Base-by-base conservation (phyloP, 2,888 invertebrate genomes). In the Germaria angustata region DNA sequence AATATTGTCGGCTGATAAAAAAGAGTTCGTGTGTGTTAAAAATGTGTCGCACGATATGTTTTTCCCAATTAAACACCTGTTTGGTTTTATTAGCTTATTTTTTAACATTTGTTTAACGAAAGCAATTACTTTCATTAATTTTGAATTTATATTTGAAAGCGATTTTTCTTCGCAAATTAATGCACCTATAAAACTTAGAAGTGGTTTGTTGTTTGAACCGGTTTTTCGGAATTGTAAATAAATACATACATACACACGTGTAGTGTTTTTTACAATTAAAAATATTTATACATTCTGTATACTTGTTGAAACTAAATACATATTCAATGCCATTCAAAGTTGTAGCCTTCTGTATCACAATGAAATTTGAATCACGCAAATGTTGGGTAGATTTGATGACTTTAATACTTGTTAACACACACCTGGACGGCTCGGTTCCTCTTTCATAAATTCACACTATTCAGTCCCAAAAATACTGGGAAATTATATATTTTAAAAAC, bases 71-170 rank as follows among this genome's bases (percentile, higher is more conserved):
- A 22, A 73, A 63, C 34, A 73, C 73, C 72, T 61, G 68, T 41
- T 57, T n/a, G n/a, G 32, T 51, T 63, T 73, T 39, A 39, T 34
- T 15, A 15, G 36, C 20, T 24, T n/a, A n/a, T 15, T 46, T 57
- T 22, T 57, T 13, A 59, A 51, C n/a, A 46, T 34, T 59, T 49
- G 17, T 39, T 22, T 49, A 63, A 32, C 68, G 34, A 80, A 85
- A 84, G 86, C 66, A 84, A 79, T 86, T 81, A 85, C 85, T 86
- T 85, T 85, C 85, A 81, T 81, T 80, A 76, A 78, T 75, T 81
- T 72, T 63, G 72, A 80, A 41, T 80, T 72, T 84, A 39, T 9
- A 75, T 80, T 81, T 59, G 24, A n/a, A 65, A 63, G 22, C 51
- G 1, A 61, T 15, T 68, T 46, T 36, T 41, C 63, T 17, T 39